Percentiles rank a stretch among this genome's conserved stretches.
phyloP scores from a whole-genome alignment of 1,140 invertebrate species.

The Heliothis virescens region DNA sequence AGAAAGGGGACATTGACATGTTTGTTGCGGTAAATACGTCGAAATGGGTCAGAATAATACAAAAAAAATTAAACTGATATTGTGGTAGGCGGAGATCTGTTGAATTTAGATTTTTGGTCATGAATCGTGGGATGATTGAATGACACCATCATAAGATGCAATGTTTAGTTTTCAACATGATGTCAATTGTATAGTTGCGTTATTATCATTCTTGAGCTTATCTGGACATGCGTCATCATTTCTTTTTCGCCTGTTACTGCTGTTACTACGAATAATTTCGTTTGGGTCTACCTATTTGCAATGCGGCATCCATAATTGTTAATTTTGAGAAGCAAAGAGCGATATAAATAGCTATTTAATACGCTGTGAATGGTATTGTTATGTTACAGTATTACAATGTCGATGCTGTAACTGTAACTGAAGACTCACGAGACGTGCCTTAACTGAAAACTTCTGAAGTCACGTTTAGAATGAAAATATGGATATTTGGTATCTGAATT shows the following conservation, averaged over 20 bases:
- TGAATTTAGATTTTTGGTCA: neutral
- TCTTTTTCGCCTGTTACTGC: neutral
- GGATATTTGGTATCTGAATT: slow-evolving; percentile 4
- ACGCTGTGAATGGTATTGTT: slow-evolving; percentile 22
- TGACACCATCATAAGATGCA: neutral
- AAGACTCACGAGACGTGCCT: slow-evolving; percentile 23
- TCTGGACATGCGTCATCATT: no score
- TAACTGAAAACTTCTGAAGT: slow-evolving; percentile 16
- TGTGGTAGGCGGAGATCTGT: neutral
- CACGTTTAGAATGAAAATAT: slow-evolving; percentile 24
- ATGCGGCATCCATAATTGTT: neutral
- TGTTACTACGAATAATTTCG: neutral
- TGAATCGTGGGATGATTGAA: neutral
- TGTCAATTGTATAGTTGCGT: no score
- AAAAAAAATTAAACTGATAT: neutral
- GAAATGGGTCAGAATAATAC: slow-evolving; percentile 13
- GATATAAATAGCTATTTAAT: neutral
- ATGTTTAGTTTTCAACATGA: neutral
- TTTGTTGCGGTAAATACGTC: neutral
- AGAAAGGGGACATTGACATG: slow-evolving; percentile 9
- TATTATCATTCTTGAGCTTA: no score
- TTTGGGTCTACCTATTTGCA: no score
- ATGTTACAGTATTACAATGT: slow-evolving; percentile 29
- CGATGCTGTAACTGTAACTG: slow-evolving; percentile 20
- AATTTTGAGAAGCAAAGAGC: slow-evolving; percentile 11